Evolutionary conservation across 2,888 invertebrate species (phyloP), one percentile per base, ranked within the genome.

Genomic region (Dicranocentrus wangi): DNA sequence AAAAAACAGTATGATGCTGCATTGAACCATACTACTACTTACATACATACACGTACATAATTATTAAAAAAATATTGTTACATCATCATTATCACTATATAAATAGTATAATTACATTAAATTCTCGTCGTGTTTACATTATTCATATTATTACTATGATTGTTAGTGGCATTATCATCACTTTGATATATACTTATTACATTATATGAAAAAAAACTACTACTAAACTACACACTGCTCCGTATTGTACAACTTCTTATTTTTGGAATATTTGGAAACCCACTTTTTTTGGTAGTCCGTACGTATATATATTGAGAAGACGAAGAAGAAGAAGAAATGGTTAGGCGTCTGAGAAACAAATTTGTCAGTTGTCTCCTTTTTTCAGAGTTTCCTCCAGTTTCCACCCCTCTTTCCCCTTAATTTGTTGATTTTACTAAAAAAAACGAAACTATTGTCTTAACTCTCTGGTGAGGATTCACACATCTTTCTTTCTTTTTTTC

Each of bases 1-100:
- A 66, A 55, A 65, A 65, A 55, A 55, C 75, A 75, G 75, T 66
- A 75, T 65, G 47, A 47, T 47, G 8, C 39, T 39, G 75, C 51
- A 55, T 66, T 66, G 55, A 55, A n/a, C n/a, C 10, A 32, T 10
- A 32, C 32, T 32, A 32, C 32, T 32, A 10, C n/a, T n/a, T 51
- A 10, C 10, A 51, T n/a, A n/a, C 23, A 7, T 55, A 23, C 55
- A 21, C 23, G 21, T 55, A 23, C 55, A 21, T 55, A 19, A 55
- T 2, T 19, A 21, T 23, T 7, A 55, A 55, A 23, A 55, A 55
- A 32, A 32, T 10, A 32, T 21, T 55, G 55, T 55, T 55, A 55
- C 55, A 55, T 55, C 55, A 55, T 55, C 55, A 21, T 21, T 23
- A 55, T 55, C 19, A 55, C 39, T 42, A n/a, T 25, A 25, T 60